Evolutionary conservation across 2,888 invertebrate species (phyloP).

Genomic region (Uropetala carovei): DNA sequence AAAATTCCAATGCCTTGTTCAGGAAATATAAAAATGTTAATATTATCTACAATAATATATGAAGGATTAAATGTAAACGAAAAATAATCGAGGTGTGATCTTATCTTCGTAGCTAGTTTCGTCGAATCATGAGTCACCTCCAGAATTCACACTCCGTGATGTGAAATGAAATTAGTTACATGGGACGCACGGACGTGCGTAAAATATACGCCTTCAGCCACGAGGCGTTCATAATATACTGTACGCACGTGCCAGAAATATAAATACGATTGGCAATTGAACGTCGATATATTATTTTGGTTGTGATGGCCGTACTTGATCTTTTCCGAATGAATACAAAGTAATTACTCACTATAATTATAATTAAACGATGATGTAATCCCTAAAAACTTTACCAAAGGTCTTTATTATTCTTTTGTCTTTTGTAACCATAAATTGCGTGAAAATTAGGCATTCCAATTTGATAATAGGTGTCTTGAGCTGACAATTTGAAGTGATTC

Average conservation of each 20-base stretch:
- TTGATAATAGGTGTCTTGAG: too few species aligned
- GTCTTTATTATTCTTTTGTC: too few species aligned
- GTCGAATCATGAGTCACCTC: slow-evolving; percentile 3
- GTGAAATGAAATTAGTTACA: neutral
- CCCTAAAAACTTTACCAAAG: too few species aligned
- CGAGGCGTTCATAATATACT: neutral
- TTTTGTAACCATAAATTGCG: too few species aligned
- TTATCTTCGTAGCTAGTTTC: neutral
- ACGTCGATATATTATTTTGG: neutral
- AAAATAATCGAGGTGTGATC: neutral
- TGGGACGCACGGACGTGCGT: neutral
- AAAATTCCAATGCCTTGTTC: too few species aligned
- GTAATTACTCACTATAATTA: neutral
- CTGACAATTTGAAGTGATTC: too few species aligned
- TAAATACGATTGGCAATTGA: neutral
- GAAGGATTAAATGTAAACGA: too few species aligned
- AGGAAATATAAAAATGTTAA: too few species aligned
- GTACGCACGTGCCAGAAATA: neutral
- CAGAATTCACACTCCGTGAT: neutral
- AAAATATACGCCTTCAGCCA: neutral
- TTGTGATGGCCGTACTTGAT: neutral
- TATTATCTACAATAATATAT: too few species aligned
- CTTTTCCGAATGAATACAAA: neutral
- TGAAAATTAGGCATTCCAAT: too few species aligned
- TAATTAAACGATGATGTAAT: neutral